Base-by-base conservation (phyloP, 2,797 vertebrate genomes). In the Paguma larvata region DNA sequence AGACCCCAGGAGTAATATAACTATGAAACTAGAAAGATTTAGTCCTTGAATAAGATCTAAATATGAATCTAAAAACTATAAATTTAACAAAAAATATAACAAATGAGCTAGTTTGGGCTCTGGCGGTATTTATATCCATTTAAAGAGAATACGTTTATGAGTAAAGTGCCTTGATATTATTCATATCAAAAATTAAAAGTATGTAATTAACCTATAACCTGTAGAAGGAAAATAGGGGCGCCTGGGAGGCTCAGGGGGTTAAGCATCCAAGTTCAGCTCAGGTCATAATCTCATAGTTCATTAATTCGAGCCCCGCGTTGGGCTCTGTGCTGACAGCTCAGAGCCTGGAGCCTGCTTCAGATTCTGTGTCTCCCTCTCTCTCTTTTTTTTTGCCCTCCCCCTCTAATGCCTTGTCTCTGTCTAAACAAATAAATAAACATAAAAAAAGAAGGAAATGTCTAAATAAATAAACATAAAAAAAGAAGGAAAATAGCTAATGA, bases 401-500 rank as follows among this genome's bases (percentile, higher is more conserved):
- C 56, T 59, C 7, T 59, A 9, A 59, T 59, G 56, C 21, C 23
- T 19, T 23, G 7, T 56, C 56, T 21, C 56, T 56, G 2, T 59
- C 56, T 59, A 51, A 51, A 51, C 15, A 59, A 10, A 23, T 59
- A 56, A 56, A 56, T 56, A 59, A 53, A 53, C 15, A 23, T 59
- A 1, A 23, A 59, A 23, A 23, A 89, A 72, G 10, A 62, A 23
- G 41, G 79, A 88, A 85, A 96, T 38, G 38, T 38, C 38, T 38
- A 59, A 10, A 23, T 59, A 56, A 56, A 56, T 56, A 59, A 53
- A 53, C 15, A 9, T 59, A 1, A 23, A 59, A 23, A 23, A 89
- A 72, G 10, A 62, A 23, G 41, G 79, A 88, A 85, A 96, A 48
- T 77, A 82, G 30, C 62, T 95, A 91, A 79, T 95, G 56, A 80